A percentile compares a stretch with the other conserved stretches of the same genome.
Conservation (phyloP, 2,888 invertebrate species). For the Timema podura region DNA sequence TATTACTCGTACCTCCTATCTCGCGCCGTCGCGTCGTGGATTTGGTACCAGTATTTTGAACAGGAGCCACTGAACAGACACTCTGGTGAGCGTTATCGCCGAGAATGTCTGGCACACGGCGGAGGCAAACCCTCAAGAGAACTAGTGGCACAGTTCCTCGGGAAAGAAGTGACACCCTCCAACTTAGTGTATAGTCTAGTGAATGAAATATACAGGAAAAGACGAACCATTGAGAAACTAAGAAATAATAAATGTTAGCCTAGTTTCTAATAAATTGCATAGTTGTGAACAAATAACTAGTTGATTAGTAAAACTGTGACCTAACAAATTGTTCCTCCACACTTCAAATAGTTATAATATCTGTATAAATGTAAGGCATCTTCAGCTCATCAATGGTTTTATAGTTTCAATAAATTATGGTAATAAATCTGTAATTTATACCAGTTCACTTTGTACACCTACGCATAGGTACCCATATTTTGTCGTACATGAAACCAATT, state of each 20-base stretch:
- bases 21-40: slow-evolving; percentile 84
- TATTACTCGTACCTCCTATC: slow-evolving; percentile 98
- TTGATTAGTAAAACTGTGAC: too few species aligned
- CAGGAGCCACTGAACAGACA: slow-evolving; percentile 67
- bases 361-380: too few species aligned
- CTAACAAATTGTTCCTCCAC: too few species aligned
- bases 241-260: slow-evolving; percentile 20
- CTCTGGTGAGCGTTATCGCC: slow-evolving; percentile 75
- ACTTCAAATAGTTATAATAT: too few species aligned
- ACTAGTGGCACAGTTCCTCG: slow-evolving; percentile 74
- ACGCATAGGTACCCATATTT: too few species aligned
- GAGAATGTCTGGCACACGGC: slow-evolving; percentile 77
- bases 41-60: slow-evolving; percentile 86
- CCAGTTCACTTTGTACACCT: too few species aligned
- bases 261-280: too few species aligned
- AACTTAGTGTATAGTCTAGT: slow-evolving; percentile 77
- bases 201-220: slow-evolving; percentile 65
- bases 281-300: too few species aligned
- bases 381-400: too few species aligned
- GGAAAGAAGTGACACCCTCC: slow-evolving; percentile 68
- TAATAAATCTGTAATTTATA: too few species aligned
- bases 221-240: slow-evolving; percentile 45
- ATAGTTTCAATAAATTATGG: too few species aligned
- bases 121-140: slow-evolving; percentile 79
- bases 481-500: too few species aligned